Evolutionary conservation across 2,888 invertebrate genomes (phyloP).

Genomic region (Cremastobaeus sp.): DNA sequence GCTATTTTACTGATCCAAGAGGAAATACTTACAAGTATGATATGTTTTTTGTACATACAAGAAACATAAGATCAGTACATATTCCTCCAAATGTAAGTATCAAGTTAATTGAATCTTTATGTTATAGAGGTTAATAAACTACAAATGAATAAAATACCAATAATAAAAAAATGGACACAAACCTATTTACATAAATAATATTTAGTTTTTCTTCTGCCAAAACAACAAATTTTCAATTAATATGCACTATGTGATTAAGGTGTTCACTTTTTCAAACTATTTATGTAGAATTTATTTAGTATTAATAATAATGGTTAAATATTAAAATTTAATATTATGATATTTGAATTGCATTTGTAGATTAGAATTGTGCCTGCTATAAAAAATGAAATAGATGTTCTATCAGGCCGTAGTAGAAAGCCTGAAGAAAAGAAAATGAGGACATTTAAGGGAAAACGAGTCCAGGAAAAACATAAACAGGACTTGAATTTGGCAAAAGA

Average conservation of each 20-base stretch:
- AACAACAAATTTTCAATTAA: too few relatives aligned
- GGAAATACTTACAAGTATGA: constrained; percentile 82
- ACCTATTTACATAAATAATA: too few relatives aligned
- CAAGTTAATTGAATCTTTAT: not conserved
- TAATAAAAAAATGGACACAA: constrained; percentile 73
- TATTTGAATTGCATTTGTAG: too few relatives aligned
- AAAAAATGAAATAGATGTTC: not conserved
- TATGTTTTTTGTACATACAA: constrained; percentile 82
- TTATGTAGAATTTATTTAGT: too few relatives aligned
- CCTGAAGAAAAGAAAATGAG: not conserved
- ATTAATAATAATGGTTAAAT: too few relatives aligned
- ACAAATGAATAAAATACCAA: constrained; percentile 77
- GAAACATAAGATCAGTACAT: constrained; percentile 85
- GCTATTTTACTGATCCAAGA: constrained; percentile 82
- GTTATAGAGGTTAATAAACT: not conserved
- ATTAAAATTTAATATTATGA: too few relatives aligned
- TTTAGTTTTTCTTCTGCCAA: too few relatives aligned
- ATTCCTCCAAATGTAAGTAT: constrained; percentile 79
- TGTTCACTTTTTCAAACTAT: too few relatives aligned
- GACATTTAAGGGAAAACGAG: constrained; percentile 79
- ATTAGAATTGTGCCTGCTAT: too few relatives aligned
- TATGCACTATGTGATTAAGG: too few relatives aligned
- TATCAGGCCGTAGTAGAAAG: too few relatives aligned
- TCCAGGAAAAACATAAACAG: constrained; percentile 79
- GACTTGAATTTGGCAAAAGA: constrained; percentile 65